Evolutionary conservation across 2,888 invertebrate genomes (phyloP), one percentile per base, ranked within the genome.

Genomic region (Phanerotoma sp.): DNA sequence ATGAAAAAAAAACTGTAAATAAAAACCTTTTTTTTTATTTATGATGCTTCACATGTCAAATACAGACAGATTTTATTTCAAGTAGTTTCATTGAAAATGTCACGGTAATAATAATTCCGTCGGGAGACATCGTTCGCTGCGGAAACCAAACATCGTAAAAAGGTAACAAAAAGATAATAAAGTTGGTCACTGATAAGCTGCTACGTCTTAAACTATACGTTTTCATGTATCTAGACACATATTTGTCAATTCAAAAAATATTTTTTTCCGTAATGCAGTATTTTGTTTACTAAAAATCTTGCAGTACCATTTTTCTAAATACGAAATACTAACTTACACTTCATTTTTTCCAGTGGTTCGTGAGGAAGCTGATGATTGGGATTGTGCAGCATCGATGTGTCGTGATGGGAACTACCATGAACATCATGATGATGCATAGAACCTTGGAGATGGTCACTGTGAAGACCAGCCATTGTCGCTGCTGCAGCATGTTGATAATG

Each of bases 341-440:
- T 89, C 56, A 89, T 81, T 75, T 89, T 89, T 80, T 89, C 89
- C 58, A 89, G 74, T 6, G 89, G 88, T 71, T 89, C 88, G 72
- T 86, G 86, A 64, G 87, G 85, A 59, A 84, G 82, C 68, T 85
- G 84, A 54, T 80, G 87, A 11, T 84, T 80, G 1, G 83, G 84
- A 45, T 84, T 83, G 60, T 86, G 86, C 22, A 85, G 78, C 52
- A 84, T 83, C 20, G 75, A 68, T 1, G 69, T 63, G 47, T 83
- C 78, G 63, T 84, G 84, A 66, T 83, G 83, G 18, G 73, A 70
- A 45, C 66, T 67, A 1, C 62, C 62, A 45, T 68, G 68, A 42
- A 67, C 55, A 37, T 67, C 67, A 42, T 69, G 73, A 51, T 68
- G 68, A 56, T 69, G 71, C 72, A 75, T 75, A 7, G 71, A 60